phyloP scores from a whole-genome alignment of 1,140 invertebrate genomes.

The Cydia splendana region DNA sequence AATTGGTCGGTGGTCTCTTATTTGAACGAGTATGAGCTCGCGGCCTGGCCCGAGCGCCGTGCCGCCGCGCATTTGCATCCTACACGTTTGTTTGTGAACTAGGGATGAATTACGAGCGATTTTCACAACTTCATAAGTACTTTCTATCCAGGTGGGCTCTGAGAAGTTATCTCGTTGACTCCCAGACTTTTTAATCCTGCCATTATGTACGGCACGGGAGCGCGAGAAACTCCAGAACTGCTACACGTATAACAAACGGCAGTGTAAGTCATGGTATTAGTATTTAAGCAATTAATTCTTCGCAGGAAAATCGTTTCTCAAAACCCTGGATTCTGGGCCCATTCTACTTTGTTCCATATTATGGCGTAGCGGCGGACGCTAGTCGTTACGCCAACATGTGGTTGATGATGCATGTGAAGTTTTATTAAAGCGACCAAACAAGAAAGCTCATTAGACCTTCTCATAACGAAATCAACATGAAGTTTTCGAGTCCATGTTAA shows the following conservation, averaged over 20 bases:
- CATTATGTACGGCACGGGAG: slow-evolving; percentile 34
- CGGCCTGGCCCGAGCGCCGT: slow-evolving; percentile 35
- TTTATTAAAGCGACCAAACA: slow-evolving; percentile 27
- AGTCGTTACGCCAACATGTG: background rate
- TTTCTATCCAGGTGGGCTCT: slow-evolving; percentile 44
- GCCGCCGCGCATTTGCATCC: slow-evolving; percentile 49
- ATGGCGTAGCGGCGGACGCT: background rate
- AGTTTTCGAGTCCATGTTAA: slow-evolving; percentile 6
- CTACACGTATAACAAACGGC: slow-evolving; percentile 22
- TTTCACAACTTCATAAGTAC: slow-evolving; percentile 51
- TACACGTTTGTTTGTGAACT: slow-evolving; percentile 51
- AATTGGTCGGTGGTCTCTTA: slow-evolving; percentile 54
- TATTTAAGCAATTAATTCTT: slow-evolving; percentile 11
- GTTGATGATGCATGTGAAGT: slow-evolving; percentile 16
- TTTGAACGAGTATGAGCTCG: slow-evolving; percentile 42
- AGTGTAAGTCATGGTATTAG: slow-evolving; percentile 20
- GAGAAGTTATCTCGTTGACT: slow-evolving; percentile 39
- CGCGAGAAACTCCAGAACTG: slow-evolving; percentile 1
- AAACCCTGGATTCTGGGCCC: background rate
- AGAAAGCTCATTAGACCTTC: slow-evolving; percentile 30
- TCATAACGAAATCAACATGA: slow-evolving; percentile 30
- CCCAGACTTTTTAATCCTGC: slow-evolving; percentile 46
- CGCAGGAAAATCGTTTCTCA: background rate
- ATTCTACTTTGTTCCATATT: slow-evolving; percentile 1
- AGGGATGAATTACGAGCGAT: slow-evolving; percentile 50